Conservation (phyloP, 2,888 invertebrate genomes). For the Odontomyia ornata region DNA sequence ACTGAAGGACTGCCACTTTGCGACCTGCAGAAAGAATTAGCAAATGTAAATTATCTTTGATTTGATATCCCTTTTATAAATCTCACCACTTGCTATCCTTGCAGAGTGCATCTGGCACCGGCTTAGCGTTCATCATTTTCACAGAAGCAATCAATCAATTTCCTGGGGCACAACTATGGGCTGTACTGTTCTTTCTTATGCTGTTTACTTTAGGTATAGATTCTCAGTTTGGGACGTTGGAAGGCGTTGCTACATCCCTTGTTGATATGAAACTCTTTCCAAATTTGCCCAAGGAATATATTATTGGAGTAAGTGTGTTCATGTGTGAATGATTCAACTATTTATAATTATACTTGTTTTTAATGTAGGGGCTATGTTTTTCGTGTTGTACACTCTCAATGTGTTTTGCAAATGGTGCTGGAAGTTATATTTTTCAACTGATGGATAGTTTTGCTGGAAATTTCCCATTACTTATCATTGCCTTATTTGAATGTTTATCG, state of each 20-base stretch:
- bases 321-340: not conserved
- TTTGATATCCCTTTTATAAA: not conserved
- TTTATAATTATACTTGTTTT: not conserved
- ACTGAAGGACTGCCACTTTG: conserved; percentile 79
- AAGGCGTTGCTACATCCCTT: conserved; percentile 94
- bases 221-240: conserved; percentile 94
- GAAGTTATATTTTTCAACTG: conserved; percentile 91
- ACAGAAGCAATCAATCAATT: conserved; percentile 98
- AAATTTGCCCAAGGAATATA: conserved; percentile 86
- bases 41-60: conserved; percentile 79
- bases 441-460: conserved; percentile 96
- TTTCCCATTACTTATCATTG: conserved; percentile 90
- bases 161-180: conserved; percentile 96
- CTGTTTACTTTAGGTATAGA: conserved; percentile 95
- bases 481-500: conserved; percentile 90
- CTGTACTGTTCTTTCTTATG: conserved; percentile 95
- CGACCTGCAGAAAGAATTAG: conserved; percentile 84
- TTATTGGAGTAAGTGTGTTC: conserved; percentile 71
- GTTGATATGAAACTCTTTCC: conserved; percentile 95
- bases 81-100: conserved; percentile 34
- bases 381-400: conserved; percentile 86
- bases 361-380: conserved; percentile 70
- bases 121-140: conserved; percentile 95
- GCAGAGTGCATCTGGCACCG: conserved; percentile 95
- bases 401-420: conserved; percentile 91